Percentiles rank a stretch among this genome's conserved stretches.
Conservation (phyloP, 2,113 vertebrate species). For the Sprattus sprattus region DNA sequence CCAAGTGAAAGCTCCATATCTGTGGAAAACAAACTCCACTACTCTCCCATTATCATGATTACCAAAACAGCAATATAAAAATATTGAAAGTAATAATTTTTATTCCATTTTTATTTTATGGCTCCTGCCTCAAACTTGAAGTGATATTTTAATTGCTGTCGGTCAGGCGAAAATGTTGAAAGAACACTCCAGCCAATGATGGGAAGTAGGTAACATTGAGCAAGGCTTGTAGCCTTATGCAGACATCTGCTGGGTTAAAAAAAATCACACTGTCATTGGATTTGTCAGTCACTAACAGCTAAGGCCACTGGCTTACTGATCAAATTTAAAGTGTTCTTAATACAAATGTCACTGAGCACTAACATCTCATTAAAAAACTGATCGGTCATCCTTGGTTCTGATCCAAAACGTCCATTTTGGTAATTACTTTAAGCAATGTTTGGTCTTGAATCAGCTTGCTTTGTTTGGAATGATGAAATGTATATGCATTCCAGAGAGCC, state of each 20-base stretch:
- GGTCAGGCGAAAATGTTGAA: too few relatives aligned
- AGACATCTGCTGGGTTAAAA: background rate
- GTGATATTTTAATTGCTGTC: too few relatives aligned
- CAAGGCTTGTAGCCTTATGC: too few relatives aligned
- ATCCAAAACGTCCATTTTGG: background rate
- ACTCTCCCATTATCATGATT: background rate
- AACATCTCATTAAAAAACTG: background rate
- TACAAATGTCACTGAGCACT: background rate
- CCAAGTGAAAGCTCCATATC: background rate
- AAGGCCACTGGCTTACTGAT: background rate
- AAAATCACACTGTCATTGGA: background rate
- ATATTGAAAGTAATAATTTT: too few relatives aligned
- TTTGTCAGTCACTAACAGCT: background rate
- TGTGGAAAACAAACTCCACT: background rate
- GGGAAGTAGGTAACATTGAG: too few relatives aligned
- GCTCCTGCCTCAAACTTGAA: too few relatives aligned
- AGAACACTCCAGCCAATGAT: too few relatives aligned
- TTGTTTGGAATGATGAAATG: background rate
- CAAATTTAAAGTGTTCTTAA: background rate
- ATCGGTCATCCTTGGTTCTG: background rate
- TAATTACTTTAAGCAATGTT: conserved; percentile 1
- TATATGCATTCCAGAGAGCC: background rate
- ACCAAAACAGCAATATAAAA: too few relatives aligned
- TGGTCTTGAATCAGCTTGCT: conserved; percentile 6
- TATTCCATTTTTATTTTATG: too few relatives aligned